phyloP scores from a whole-genome alignment of 2,888 invertebrate species.

The Suillia variegata region DNA sequence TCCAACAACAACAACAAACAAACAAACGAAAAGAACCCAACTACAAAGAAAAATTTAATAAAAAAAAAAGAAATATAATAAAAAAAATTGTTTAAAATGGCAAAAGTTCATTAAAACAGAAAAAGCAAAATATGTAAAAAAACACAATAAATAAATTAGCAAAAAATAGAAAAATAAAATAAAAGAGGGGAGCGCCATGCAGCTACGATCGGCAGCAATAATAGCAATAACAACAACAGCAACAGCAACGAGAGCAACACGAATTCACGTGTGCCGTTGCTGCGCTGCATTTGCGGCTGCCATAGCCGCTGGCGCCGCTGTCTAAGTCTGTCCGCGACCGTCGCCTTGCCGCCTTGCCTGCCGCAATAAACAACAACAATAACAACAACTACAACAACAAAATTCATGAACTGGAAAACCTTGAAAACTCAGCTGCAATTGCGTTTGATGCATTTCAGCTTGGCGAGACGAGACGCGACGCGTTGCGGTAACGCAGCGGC shows the following conservation, averaged over 20 bases:
- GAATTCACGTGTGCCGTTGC: conserved; percentile 4
- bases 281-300: background rate
- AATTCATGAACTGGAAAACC: conserved; percentile 60
- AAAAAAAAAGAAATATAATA: no score
- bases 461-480: background rate
- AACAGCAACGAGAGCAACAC: background rate
- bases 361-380: no score
- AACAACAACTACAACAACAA: conserved; percentile 28
- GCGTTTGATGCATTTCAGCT: background rate
- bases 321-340: no score
- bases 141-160: conserved; percentile 25
- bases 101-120: no score
- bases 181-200: conserved; percentile 5
- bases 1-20: no score
- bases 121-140: no score
- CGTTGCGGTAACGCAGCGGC: background rate
- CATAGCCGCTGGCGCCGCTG: conserved; percentile 1
- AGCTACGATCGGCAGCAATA: conserved; percentile 6
- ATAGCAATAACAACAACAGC: background rate
- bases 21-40: no score
- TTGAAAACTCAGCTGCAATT: conserved; percentile 47
- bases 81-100: no score
- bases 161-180: conserved; percentile 24
- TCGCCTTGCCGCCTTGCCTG: no score
- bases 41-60: no score